Evolutionary conservation across 2,888 invertebrate species (phyloP), one percentile per base, ranked within the genome.

Genomic region (Cheilosia vernalis): DNA sequence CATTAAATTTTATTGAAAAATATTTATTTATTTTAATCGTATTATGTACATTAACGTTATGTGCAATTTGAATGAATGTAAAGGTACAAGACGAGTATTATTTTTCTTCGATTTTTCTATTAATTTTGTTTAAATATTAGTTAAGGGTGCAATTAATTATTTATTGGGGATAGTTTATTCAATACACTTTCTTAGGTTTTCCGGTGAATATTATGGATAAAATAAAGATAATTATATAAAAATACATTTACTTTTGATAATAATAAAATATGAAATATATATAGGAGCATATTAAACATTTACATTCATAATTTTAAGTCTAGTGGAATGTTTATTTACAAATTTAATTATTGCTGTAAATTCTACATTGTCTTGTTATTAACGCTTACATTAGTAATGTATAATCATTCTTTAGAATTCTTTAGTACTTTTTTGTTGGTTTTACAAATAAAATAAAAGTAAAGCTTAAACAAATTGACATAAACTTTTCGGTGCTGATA

Each of bases 61-160:
- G 74, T 76, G 74, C 74, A 42, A 10, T 66, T 74, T 27, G 64
- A 74, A 63, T 73, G 37, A 63, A 73, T 44, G n/a, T 40, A 42
- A 37, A 37, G 56, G 64, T 74, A 58, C 64, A 47, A 56, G 64
- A 63, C 19, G 55, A 60, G 10, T 30, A 17, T 37, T 17, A 13
- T 37, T 27, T 9, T 19, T 60, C 13, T 37, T 13, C 4, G 37
- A 37, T 13, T 42, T 47, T 24, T 10, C 1, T 44, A 17, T 2
- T 47, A 56, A 69, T 17, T 27, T 51, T 19, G 42, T 21, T 37
- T 72, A 19, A 40, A 51, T 15, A 33, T 33, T 44, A 47, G 56
- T 37, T 19, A 33, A 53, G 30, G 30, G 72, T 72, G 72, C 72
- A 53, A 17, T 72, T 51, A 40, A 70, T 49, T 4, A 42, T 10